Conservation (phyloP, 2,113 vertebrate species). For the Scalopus aquaticus region DNA sequence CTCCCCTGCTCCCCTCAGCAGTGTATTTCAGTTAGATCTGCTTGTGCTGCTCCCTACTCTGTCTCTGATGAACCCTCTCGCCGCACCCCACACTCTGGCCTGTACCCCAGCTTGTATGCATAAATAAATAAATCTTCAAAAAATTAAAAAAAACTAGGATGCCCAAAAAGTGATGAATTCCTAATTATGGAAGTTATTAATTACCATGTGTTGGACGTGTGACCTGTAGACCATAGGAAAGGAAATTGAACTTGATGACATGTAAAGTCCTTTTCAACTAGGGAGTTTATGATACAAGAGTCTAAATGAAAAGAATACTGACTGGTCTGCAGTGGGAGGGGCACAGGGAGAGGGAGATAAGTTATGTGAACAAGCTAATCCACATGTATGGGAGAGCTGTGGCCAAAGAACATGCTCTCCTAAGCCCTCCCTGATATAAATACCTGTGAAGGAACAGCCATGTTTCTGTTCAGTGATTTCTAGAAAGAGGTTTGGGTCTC, state of each 20-base stretch:
- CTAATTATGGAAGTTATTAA: not conserved
- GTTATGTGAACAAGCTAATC: not conserved
- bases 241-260: not conserved
- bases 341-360: fast-evolving
- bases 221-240: not conserved
- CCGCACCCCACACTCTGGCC: too few relatives aligned
- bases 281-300: not conserved
- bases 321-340: too few relatives aligned
- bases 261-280: not conserved
- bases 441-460: not conserved
- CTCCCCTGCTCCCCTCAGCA: too few relatives aligned
- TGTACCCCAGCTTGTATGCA: too few relatives aligned
- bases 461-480: not conserved
- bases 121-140: too few relatives aligned
- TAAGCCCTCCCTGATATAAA: not conserved
- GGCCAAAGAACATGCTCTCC: not conserved
- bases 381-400: not conserved
- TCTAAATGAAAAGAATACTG: not conserved
- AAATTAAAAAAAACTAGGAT: not conserved
- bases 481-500: not conserved
- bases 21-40: too few relatives aligned
- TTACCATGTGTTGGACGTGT: not conserved
- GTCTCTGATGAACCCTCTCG: too few relatives aligned
- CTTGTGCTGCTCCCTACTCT: too few relatives aligned
- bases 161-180: not conserved